A percentile compares a stretch with the other conserved stretches of the same genome.
Conservation (phyloP, 2,797 vertebrate species). For the Diglossa cyanea region DNA sequence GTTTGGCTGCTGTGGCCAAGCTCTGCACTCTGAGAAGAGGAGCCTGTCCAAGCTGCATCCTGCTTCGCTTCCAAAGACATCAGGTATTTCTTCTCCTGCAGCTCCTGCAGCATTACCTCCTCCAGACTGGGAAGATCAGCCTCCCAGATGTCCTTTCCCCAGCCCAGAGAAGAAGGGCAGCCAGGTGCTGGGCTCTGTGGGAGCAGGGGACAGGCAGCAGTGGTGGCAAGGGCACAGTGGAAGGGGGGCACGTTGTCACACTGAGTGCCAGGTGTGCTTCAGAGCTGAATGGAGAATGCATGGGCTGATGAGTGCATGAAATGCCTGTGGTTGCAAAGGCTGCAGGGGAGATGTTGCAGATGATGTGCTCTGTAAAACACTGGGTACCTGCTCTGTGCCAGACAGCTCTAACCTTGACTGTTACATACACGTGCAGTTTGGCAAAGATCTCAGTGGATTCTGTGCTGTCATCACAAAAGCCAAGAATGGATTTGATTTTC, state of each 20-base stretch:
- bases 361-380: not conserved
- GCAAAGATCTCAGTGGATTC: not conserved
- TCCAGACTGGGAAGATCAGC: not conserved
- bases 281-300: not conserved
- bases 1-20: fast-evolving
- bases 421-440: fast-evolving
- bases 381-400: not conserved
- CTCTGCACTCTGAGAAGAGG: not conserved
- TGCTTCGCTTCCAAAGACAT: not conserved
- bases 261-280: not conserved
- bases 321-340: not conserved
- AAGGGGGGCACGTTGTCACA: not conserved
- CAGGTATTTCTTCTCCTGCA: not conserved
- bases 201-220: not conserved
- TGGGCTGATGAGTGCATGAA: not conserved
- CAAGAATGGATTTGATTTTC: not conserved
- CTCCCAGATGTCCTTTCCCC: not conserved
- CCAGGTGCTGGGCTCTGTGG: not conserved
- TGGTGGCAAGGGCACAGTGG: fast-evolving
- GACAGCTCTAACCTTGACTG: not conserved
- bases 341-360: not conserved
- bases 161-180: not conserved
- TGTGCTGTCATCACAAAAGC: not conserved
- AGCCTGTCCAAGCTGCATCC: not conserved
- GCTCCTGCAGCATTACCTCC: not conserved